Percentiles rank a stretch among this genome's conserved stretches.
Conservation (phyloP, 2,113 vertebrate species). For the Taurulus bubalis region DNA sequence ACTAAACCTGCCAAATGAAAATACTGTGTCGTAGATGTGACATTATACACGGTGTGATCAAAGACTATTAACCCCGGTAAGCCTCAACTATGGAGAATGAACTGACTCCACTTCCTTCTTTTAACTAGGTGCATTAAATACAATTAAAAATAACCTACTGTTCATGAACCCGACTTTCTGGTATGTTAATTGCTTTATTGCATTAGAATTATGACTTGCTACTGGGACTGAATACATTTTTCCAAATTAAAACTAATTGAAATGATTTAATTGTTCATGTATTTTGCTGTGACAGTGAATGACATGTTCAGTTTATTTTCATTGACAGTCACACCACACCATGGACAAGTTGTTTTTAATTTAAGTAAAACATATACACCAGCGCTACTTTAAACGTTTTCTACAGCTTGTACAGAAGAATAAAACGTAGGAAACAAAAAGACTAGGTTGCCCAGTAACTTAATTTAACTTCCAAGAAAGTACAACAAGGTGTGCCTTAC, state of each 20-base stretch:
- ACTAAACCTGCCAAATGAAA: slow-evolving; percentile 13
- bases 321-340: not conserved
- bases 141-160: slow-evolving; percentile 52
- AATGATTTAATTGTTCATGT: slow-evolving; percentile 39
- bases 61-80: not conserved
- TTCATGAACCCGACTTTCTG: slow-evolving; percentile 40
- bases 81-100: not conserved
- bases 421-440: not conserved
- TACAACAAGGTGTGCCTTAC: slow-evolving; percentile 33
- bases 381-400: not conserved
- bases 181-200: slow-evolving; percentile 78
- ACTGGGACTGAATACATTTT: slow-evolving; percentile 38
- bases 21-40: slow-evolving; percentile 10
- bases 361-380: not conserved
- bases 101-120: not conserved
- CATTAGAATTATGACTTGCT: slow-evolving; percentile 58
- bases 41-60: not conserved
- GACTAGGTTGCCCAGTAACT: not conserved
- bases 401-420: not conserved
- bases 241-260: slow-evolving; percentile 25
- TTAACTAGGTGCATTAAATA: slow-evolving; percentile 7
- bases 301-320: too few species aligned
- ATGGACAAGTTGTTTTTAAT: not conserved
- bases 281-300: slow-evolving; percentile 7
- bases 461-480: slow-evolving; percentile 50